Conservation (phyloP, 2,113 vertebrate species). For the Crotalus horridus region DNA sequence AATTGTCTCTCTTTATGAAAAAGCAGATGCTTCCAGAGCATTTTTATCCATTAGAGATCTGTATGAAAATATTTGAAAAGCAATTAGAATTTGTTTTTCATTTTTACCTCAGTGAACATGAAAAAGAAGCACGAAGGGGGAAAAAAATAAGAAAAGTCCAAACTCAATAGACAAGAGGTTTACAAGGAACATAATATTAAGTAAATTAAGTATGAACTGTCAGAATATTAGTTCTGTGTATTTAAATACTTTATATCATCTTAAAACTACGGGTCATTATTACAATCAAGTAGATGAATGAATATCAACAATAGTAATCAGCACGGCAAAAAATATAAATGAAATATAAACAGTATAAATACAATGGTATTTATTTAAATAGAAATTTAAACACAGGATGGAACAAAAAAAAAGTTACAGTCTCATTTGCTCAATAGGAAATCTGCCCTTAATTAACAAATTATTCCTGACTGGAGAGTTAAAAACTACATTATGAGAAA, state of each 20-base stretch:
- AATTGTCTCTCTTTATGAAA: background rate
- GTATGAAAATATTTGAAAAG: background rate
- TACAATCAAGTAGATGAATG: background rate
- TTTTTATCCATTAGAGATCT: background rate
- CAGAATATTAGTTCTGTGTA: background rate
- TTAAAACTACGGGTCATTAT: background rate
- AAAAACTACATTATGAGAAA: background rate
- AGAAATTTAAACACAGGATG: background rate
- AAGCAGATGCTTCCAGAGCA: background rate
- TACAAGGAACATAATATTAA: background rate
- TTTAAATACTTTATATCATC: background rate
- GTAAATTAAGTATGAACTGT: background rate
- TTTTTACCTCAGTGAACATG: background rate
- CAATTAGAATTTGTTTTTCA: background rate
- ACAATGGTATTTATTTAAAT: background rate
- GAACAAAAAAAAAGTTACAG: background rate
- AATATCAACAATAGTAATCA: background rate
- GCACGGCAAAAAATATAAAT: background rate
- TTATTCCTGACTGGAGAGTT: background rate
- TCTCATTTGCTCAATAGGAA: background rate
- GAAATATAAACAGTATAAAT: background rate
- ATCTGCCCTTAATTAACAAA: background rate
- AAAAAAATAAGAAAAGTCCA: background rate
- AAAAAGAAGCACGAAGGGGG: background rate
- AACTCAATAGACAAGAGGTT: background rate